Base-by-base conservation (phyloP, 2,113 vertebrate genomes). In the Podilymbus podiceps region DNA sequence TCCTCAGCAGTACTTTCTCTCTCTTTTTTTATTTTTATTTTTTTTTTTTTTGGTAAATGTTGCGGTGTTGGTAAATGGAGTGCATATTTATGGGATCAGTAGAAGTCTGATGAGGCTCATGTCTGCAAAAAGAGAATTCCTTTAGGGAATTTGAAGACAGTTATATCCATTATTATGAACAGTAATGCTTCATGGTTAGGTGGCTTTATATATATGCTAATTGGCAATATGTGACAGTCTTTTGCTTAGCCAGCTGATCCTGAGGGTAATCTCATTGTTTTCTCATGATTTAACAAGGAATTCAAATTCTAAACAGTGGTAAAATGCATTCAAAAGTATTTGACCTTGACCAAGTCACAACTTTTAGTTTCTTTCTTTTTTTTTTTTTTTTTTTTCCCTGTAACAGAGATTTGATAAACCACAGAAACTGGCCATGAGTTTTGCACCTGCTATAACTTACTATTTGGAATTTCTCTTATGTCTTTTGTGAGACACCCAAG, bases 311-410 rank as follows among this genome's bases (percentile, higher is more conserved):
- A 64, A 88, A 46, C 35, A 42, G 52, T 23, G 47, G 47, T 64
- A 81, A 92, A 94, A 89, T 22, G 23, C 35, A 44, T 55, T 87
- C 12, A 6, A 19, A 90, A 75, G 9, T 81, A 89, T 85, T 50
- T 95, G 66, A 75, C 82, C 86, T 95, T 95, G 86, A 69, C 46
- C 49, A 88, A 93, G 89, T 50, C 27, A 58, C 25, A 66, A 49
- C 44, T 85, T 92, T 67, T 35, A 64, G 23, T 91, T 94, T 35
- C 24, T 58, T 91, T 96, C 90, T 72, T 60, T 68, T 87, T 93
- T 94, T 71, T 96, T 92, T 72, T 60, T 68, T 87, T 93, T 94
- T 71, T n/a, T 52, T 76, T 94, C 76, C 66, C 62, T 64, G 44
- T 22, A 60, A 46, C 25, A 31, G 52, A 94, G 66, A 7, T 58